A percentile compares a stretch with the other conserved stretches of the same genome.
phyloP scores from a whole-genome alignment of 2,888 invertebrate genomes.

The Eupelmus urozonus region DNA sequence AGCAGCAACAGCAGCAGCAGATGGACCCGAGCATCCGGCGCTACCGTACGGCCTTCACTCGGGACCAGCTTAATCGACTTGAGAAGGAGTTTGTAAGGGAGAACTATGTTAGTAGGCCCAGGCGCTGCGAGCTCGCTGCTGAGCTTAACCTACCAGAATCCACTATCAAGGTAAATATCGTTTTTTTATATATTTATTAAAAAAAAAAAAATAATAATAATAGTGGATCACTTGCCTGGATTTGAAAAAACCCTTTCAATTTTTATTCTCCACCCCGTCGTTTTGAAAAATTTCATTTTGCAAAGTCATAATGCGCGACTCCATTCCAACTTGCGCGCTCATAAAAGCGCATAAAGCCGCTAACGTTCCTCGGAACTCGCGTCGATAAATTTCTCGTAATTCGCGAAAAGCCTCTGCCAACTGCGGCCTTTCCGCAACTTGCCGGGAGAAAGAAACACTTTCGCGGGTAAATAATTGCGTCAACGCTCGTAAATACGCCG shows the following conservation, averaged over 20 bases:
- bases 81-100: constrained; percentile 98
- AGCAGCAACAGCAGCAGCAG: constrained; percentile 27
- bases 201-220: too few species aligned
- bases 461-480: neutral
- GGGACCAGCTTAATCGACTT: constrained; percentile 93
- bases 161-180: constrained; percentile 92
- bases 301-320: too few species aligned
- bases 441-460: too few species aligned
- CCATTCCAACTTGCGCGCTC: too few species aligned
- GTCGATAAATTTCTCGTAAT: neutral
- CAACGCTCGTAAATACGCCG: neutral
- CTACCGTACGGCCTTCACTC: constrained; percentile 97
- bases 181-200: neutral
- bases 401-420: neutral
- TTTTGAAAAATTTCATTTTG: neutral
- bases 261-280: neutral
- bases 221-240: too few species aligned
- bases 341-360: too few species aligned
- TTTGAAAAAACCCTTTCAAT: neutral
- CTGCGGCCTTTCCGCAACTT: neutral
- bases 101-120: constrained; percentile 97
- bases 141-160: constrained; percentile 96
- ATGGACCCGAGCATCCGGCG: constrained; percentile 86
- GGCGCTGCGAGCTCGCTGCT: constrained; percentile 95
- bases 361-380: neutral